Percentiles rank a stretch among this genome's conserved stretches.
Evolutionary conservation across 2,888 invertebrate species (phyloP).

Genomic region (Mellilla xanthometata): DNA sequence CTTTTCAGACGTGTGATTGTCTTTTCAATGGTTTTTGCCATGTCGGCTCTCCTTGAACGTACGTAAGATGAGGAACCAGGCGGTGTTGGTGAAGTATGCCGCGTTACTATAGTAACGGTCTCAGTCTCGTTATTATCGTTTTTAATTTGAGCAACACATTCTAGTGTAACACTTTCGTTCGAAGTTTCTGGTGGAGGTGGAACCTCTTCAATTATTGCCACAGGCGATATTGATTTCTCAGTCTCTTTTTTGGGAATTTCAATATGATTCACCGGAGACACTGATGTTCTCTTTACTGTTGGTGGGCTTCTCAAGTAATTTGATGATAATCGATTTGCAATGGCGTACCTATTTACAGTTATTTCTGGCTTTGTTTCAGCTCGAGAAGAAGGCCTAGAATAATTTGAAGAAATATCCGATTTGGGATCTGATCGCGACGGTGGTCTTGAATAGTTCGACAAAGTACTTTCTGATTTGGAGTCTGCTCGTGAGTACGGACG

Average conservation of each 20-base stretch:
- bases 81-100: slow-evolving; percentile 91
- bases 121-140: slow-evolving; percentile 55
- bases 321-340: slow-evolving; percentile 67
- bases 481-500: slow-evolving; percentile 20
- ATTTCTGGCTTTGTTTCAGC: slow-evolving; percentile 51
- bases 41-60: slow-evolving; percentile 86
- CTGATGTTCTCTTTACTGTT: slow-evolving; percentile 59
- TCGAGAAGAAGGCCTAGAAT: slow-evolving; percentile 37
- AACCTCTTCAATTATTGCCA: slow-evolving; percentile 41
- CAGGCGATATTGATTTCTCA: slow-evolving; percentile 46
- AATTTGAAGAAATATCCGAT: slow-evolving; percentile 11
- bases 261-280: slow-evolving; percentile 60
- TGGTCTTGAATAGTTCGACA: slow-evolving; percentile 17
- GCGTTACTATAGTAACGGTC: slow-evolving; percentile 85
- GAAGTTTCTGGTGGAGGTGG: slow-evolving; percentile 31
- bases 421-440: slow-evolving; percentile 12
- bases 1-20: slow-evolving; percentile 83
- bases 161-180: background rate
- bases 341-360: slow-evolving; percentile 64
- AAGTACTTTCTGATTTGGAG: slow-evolving; percentile 8
- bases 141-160: background rate
- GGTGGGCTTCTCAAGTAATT: slow-evolving; percentile 70
- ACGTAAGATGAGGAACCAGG: slow-evolving; percentile 85
- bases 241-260: slow-evolving; percentile 48
- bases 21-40: slow-evolving; percentile 88